A percentile compares a stretch with the other conserved stretches of the same genome.
Evolutionary conservation across 2,113 vertebrate genomes (phyloP).

Genomic region (Oncorhynchus clarkii): DNA sequence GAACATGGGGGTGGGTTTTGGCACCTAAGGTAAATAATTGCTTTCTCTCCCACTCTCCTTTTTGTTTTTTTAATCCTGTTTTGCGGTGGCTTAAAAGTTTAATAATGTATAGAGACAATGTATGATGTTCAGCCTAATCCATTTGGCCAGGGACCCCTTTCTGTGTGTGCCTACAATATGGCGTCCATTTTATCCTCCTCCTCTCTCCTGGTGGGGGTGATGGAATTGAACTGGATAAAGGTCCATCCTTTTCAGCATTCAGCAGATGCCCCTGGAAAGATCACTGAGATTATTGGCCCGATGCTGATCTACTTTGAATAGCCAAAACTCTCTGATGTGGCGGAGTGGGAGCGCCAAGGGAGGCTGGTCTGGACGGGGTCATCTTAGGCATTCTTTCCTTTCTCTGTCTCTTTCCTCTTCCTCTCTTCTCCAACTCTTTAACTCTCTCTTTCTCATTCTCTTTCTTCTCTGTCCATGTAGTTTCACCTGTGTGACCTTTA

Average conservation of each 20-base stretch:
- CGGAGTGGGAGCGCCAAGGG: conserved; percentile 15
- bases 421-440: not conserved
- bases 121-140: conserved; percentile 64
- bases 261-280: conserved; percentile 29
- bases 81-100: conserved; percentile 76
- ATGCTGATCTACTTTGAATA: conserved; percentile 33
- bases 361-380: conserved; percentile 9
- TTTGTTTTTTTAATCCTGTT: conserved; percentile 67
- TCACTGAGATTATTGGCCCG: conserved; percentile 18
- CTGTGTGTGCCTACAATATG: conserved; percentile 30
- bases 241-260: conserved; percentile 30
- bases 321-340: conserved; percentile 54
- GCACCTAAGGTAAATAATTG: conserved; percentile 64
- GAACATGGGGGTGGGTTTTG: conserved; percentile 21
- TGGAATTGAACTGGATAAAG: conserved; percentile 24
- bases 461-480: not conserved
- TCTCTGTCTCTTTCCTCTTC: not conserved
- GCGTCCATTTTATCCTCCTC: conserved; percentile 14
- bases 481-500: not conserved
- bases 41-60: conserved; percentile 53
- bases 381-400: conserved; percentile 6
- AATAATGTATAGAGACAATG: conserved; percentile 72
- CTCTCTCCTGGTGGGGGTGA: conserved; percentile 8
- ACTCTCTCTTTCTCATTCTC: not conserved
- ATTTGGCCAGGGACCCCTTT: conserved; percentile 55